These are phyloP conservation scores for Sphenodon punctatus DNA, from an alignment of 2,797 vertebrate species.

Conservation along the genomic window DNA sequence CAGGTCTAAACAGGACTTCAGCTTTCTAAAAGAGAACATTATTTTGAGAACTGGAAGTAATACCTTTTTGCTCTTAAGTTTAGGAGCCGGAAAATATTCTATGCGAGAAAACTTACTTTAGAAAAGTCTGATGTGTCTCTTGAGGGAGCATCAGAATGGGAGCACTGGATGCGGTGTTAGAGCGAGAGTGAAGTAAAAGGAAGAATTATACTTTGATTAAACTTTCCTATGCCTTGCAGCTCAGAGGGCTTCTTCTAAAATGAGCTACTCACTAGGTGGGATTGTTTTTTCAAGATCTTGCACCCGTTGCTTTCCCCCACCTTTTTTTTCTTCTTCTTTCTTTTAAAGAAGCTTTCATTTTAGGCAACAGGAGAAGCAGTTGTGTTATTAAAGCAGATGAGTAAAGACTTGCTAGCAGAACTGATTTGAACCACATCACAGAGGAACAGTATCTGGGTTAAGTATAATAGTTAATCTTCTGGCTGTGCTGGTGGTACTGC, in stretches of 20 bases:
- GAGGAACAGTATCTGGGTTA: conserved; percentile 43
- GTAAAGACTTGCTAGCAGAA: conserved; percentile 36
- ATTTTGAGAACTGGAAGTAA: background rate
- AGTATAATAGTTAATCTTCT: conserved; percentile 40
- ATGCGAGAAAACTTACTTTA: conserved; percentile 37
- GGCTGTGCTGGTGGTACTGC: conserved; percentile 6
- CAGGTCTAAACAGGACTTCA: conserved; percentile 2
- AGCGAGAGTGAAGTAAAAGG: conserved; percentile 21
- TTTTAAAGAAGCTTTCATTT: conserved; percentile 58
- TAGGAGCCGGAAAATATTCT: background rate
- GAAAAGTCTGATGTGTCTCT: background rate
- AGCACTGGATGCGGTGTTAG: conserved; percentile 28
- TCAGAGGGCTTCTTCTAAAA: conserved; percentile 35
- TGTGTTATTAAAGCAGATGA: conserved; percentile 46
- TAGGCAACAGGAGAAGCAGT: conserved; percentile 33
- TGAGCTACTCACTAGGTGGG: conserved; percentile 47
- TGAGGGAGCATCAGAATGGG: conserved; percentile 22
- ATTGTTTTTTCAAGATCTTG: background rate
- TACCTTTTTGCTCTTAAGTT: background rate
- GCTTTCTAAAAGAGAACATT: conserved; percentile 12
- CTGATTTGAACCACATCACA: background rate
- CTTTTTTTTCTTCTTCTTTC: conserved; percentile 3
- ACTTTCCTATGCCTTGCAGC: conserved; percentile 35
- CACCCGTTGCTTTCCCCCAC: background rate
- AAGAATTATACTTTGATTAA: conserved; percentile 37